phyloP scores from a whole-genome alignment of 2,797 vertebrate species.

The Tapera naevia region DNA sequence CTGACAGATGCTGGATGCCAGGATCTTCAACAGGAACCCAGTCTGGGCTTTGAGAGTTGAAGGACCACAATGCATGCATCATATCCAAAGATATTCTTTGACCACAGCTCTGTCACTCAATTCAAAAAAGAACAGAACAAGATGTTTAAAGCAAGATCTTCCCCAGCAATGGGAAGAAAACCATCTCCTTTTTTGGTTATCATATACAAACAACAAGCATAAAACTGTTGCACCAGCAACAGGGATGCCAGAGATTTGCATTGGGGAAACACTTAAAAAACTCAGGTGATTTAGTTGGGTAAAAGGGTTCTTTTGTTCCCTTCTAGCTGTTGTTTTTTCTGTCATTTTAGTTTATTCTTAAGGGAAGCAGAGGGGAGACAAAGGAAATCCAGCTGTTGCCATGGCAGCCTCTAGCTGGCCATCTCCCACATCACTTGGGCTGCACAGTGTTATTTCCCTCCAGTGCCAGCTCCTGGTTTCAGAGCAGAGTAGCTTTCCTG shows the following conservation, averaged over 20 bases:
- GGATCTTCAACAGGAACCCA: not conserved
- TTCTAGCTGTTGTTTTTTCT: not conserved
- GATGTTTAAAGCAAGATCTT: not conserved
- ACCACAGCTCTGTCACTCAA: not conserved
- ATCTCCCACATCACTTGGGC: not conserved
- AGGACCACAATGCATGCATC: fast-evolving
- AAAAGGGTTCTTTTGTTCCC: not conserved
- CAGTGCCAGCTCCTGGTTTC: not conserved
- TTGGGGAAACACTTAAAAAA: not conserved
- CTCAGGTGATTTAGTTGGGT: not conserved
- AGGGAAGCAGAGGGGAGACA: not conserved
- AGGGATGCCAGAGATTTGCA: not conserved
- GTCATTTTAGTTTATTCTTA: not conserved
- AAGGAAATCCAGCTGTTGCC: constrained; percentile 67
- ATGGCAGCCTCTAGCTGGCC: constrained; percentile 56
- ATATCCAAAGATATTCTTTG: fast-evolving
- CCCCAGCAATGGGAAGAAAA: not conserved
- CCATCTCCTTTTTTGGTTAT: not conserved
- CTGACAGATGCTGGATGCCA: not conserved
- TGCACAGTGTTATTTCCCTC: not conserved
- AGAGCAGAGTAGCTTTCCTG: not conserved
- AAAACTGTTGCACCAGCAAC: not conserved
- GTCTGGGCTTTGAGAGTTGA: not conserved
- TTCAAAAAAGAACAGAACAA: not conserved
- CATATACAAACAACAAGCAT: not conserved